Conservation (phyloP, 1,140 invertebrate species). For the Musca domestica region DNA sequence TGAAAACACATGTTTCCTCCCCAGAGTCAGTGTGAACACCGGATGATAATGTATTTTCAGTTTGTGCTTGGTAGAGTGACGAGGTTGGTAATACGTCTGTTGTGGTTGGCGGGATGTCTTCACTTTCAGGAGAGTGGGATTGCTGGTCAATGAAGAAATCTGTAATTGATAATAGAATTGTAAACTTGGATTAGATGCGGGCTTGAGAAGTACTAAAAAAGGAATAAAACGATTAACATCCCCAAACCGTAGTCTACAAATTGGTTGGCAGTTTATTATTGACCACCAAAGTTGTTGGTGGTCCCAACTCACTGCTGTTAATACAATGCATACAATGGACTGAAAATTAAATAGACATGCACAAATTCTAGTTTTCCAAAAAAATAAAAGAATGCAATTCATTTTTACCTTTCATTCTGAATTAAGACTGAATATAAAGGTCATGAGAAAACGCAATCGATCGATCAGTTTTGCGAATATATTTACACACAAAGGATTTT, state of each 20-base stretch:
- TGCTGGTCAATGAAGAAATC: conserved; percentile 15
- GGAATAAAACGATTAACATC: not conserved
- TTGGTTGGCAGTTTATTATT: no score
- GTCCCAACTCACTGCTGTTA: no score
- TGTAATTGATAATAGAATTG: not conserved
- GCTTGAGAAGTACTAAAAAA: not conserved
- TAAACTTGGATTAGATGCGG: not conserved
- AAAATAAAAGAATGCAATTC: no score
- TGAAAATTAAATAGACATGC: not conserved
- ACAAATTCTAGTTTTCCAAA: not conserved
- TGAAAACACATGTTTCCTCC: conserved; percentile 31
- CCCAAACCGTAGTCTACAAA: not conserved
- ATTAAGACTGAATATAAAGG: no score
- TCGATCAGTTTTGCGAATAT: no score
- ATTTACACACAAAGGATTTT: no score
- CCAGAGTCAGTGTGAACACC: not conserved
- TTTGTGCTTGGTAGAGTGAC: no score
- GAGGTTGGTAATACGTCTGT: no score
- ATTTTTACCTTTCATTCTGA: no score
- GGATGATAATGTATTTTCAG: not conserved
- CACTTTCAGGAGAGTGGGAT: not conserved
- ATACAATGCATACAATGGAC: not conserved
- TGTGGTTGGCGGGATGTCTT: not conserved
- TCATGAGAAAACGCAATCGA: no score
- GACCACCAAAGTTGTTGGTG: no score